phyloP scores from a whole-genome alignment of 2,888 invertebrate genomes.

The Heliconius charithonia region DNA sequence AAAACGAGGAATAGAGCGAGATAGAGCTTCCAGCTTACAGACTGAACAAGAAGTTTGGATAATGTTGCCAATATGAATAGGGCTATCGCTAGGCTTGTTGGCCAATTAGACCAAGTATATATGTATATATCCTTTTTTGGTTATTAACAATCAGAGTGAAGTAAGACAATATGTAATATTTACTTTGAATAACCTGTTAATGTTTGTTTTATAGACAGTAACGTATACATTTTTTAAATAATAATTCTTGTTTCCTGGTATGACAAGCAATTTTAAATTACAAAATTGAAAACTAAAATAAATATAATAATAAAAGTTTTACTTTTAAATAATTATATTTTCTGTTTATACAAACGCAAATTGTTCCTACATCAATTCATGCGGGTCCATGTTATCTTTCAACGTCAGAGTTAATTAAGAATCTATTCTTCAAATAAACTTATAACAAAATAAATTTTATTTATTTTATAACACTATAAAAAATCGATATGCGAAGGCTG shows the following conservation, averaged over 20 bases:
- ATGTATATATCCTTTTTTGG: too few species aligned
- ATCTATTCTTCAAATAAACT: slow-evolving; percentile 34
- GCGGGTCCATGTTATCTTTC: slow-evolving; percentile 31
- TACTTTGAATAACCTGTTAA: too few species aligned
- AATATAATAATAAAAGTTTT: neutral
- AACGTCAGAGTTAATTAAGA: slow-evolving; percentile 42
- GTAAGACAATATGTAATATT: too few species aligned
- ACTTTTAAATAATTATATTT: neutral
- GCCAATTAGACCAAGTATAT: too few species aligned
- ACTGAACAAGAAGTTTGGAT: too few species aligned
- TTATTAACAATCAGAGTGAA: too few species aligned
- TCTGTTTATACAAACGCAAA: slow-evolving; percentile 3
- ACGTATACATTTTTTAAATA: too few species aligned
- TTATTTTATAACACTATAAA: slow-evolving; percentile 14
- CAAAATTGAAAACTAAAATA: neutral
- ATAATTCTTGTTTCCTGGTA: neutral
- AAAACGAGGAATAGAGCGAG: too few species aligned
- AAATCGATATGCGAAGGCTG: slow-evolving; percentile 16
- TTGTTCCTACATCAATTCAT: slow-evolving; percentile 12
- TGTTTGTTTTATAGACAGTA: too few species aligned
- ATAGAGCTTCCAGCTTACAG: too few species aligned
- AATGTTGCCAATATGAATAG: too few species aligned
- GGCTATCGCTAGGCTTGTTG: too few species aligned
- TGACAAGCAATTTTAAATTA: neutral
- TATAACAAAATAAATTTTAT: slow-evolving; percentile 24